Conservation (phyloP, 2,797 vertebrate species). For the Lagothrix lagotricha region DNA sequence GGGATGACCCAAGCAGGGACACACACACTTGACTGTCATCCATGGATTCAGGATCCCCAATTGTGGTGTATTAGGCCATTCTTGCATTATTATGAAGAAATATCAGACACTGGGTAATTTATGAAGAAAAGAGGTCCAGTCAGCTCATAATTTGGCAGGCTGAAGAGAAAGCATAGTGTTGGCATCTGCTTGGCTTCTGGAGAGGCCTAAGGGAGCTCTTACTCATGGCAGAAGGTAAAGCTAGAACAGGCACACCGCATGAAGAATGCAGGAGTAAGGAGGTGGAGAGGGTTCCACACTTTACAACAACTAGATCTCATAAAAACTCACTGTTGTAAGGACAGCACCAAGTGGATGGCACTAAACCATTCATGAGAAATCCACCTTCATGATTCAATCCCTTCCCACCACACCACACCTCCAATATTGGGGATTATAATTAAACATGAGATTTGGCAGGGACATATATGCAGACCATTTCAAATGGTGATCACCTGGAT, state of each 20-base stretch:
- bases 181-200: background rate
- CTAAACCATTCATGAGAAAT: background rate
- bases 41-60: background rate
- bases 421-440: background rate
- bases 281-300: background rate
- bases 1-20: background rate
- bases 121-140: background rate
- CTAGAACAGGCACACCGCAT: background rate
- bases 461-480: background rate
- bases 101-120: background rate
- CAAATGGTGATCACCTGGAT: background rate
- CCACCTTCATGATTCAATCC: background rate
- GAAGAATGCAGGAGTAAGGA: background rate
- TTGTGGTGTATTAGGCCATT: background rate
- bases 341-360: background rate
- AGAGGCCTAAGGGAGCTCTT: background rate
- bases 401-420: background rate
- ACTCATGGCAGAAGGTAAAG: background rate
- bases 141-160: background rate
- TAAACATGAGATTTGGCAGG: background rate
- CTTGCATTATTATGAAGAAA: background rate
- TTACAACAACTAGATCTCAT: background rate
- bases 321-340: background rate
- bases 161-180: background rate
- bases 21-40: background rate